phyloP scores from a whole-genome alignment of 2,888 invertebrate species.

The Aleiodes testaceus region DNA sequence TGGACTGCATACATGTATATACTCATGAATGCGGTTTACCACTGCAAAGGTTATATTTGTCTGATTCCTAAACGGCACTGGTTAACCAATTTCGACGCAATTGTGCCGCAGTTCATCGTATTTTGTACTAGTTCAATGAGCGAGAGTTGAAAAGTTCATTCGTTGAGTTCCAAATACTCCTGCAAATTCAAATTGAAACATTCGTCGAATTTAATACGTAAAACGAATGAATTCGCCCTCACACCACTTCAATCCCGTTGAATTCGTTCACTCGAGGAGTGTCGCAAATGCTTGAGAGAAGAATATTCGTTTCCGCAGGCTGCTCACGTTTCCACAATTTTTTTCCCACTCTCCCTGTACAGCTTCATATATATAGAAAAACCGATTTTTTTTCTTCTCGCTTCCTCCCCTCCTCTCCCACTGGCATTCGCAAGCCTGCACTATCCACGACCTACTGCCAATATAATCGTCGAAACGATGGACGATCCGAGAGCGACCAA shows the following conservation, averaged over 20 bases:
- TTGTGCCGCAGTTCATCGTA: not conserved
- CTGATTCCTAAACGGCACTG: not conserved
- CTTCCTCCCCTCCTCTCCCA: not conserved
- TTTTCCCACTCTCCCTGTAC: conserved; percentile 2
- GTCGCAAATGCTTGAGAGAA: not conserved
- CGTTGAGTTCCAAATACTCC: not conserved
- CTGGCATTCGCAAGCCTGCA: conserved; percentile 19
- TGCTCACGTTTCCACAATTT: conserved; percentile 24
- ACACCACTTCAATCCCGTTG: not conserved
- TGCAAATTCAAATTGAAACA: conserved; percentile 4
- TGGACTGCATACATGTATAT: not conserved
- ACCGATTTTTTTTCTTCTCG: conserved; percentile 13
- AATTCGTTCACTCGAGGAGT: not conserved
- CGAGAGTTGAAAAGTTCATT: not conserved
- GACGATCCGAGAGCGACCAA: conserved; percentile 41
- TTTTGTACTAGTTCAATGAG: not conserved
- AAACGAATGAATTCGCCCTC: not conserved
- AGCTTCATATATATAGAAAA: not conserved
- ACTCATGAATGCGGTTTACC: not conserved
- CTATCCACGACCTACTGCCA: conserved; percentile 8
- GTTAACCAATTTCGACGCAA: conserved; percentile 3
- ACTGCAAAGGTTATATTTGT: conserved; percentile 1
- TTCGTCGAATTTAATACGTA: not conserved
- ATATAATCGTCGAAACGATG: conserved; percentile 39
- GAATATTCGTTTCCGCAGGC: conserved; percentile 23